These are phyloP conservation scores for Bombus waltoni DNA, from an alignment of 1,140 invertebrate genomes.

Conservation along the genomic window DNA sequence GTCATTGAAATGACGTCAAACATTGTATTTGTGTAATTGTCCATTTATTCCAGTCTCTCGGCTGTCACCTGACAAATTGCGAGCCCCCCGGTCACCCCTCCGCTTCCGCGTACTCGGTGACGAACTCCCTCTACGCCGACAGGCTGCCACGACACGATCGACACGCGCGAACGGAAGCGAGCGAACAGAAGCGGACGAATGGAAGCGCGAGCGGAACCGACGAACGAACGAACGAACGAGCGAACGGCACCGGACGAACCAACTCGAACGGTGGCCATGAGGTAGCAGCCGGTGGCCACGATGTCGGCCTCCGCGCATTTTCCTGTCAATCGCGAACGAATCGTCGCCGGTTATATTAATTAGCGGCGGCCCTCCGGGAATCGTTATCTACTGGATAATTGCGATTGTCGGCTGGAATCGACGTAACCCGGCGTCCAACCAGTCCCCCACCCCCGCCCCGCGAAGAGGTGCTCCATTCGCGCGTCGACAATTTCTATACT, in stretches of 20 bases:
- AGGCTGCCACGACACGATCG: background rate
- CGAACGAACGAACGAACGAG: background rate
- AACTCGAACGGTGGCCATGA: background rate
- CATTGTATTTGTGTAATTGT: conserved; percentile 83
- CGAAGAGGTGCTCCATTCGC: background rate
- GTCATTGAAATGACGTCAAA: conserved; percentile 83
- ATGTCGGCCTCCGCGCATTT: conserved; percentile 67
- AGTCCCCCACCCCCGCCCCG: too few relatives aligned
- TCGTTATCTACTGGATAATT: conserved; percentile 75
- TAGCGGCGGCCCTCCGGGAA: conserved; percentile 73
- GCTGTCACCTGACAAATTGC: conserved; percentile 83
- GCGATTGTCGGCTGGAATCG: conserved; percentile 72
- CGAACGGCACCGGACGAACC: background rate
- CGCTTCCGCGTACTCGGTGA: conserved; percentile 16
- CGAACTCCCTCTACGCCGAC: conserved; percentile 54
- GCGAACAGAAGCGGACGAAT: conserved; percentile 24
- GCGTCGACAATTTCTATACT: background rate
- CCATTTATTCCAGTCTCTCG: conserved; percentile 83
- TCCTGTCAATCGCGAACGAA: conserved; percentile 79
- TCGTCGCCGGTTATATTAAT: conserved; percentile 79
- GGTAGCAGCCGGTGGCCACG: conserved; percentile 44
- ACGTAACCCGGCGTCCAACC: conserved; percentile 42
- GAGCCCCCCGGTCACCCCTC: conserved; percentile 44
- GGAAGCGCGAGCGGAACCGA: conserved; percentile 10
- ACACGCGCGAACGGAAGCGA: conserved; percentile 10